Evolutionary conservation across 2,797 vertebrate species (phyloP), one percentile per base, ranked within the genome.

Genomic region (Sebastes iracundus): DNA sequence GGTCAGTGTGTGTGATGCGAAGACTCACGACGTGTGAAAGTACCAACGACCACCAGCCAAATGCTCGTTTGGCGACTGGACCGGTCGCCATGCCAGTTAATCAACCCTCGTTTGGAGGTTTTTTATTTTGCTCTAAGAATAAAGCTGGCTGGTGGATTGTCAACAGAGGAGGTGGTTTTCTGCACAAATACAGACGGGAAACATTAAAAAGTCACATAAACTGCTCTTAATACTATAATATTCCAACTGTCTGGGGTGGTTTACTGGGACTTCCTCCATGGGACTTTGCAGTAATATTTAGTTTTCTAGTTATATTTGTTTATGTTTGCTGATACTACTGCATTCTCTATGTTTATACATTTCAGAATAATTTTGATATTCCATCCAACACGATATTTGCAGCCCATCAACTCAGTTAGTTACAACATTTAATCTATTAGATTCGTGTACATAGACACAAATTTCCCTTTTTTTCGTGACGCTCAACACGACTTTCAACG

Each of bases 21-120:
- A 64, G 35, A 68, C 35, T 63, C 56, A 59, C 2, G 12, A 61
- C 49, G 56, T 79, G 83, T 68, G 72, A 82, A 79, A 79, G 66
- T 25, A 9, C 16, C 55, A 61, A 35, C 61, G 6, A 25, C 42
- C 74, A 53, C 1, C 62, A 33, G 62, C 79, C 80, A 86, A 76
- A 76, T 79, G 67, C 52, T 69, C 1, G 7, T 76, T 68, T 68
- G 62, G 67, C 25, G 25, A 0, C 25, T 18, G 20, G 1, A 20
- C 23, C 1, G 20, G 25, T 20, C 60, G 3, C 22, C n/a, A 1
- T 16, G 61, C 25, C 75, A 62, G 53, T 1, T 52, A 5, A 62
- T 23, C 59, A 28, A 6, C 27, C 28, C 62, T 33, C 23, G 14
- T 70, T 70, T 52, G 6, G 35, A 63, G 63, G 38, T 33, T 72